Base-by-base conservation (phyloP, 2,797 vertebrate genomes). In the Pangasius djambal region DNA sequence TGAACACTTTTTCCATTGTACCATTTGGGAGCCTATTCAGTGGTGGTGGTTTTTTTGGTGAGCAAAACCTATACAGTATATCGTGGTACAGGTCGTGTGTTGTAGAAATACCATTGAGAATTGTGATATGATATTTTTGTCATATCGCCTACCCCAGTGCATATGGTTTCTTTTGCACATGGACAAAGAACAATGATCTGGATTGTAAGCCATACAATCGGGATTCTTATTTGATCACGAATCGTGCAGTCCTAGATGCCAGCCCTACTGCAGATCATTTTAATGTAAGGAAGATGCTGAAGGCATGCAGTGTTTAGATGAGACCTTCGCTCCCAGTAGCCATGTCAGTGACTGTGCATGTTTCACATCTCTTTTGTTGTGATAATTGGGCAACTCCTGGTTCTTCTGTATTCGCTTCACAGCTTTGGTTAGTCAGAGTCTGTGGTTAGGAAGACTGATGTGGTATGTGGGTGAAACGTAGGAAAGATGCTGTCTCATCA, bases 231-330 rank as follows among this genome's bases (percentile, higher is more conserved):
- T 85, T 67, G 4, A 8, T 28, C 48, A 63, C 63, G 87, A 50
- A 52, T 52, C 37, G 25, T 34, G 85, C 67, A 88, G 72, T 86
- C 40, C n/a, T 67, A 12, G 52, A 22, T 37, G 18, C 28, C 50
- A 57, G 2, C n/a, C 28, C 52, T 31, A 59, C 18, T 12, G 20
- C 25, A 82, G 20, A 15, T 9, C 79, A 15, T 2, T 44, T 25
- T 22, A 22, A 10, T 34, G 18, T 55, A 18, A 57, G 34, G 52
- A 18, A 8, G 50, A 6, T 63, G 37, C 12, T 37, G 57, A 61
- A 83, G 81, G 81, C 3, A 2, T 44, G 55, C 55, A 59, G 22
- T 22, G 61, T 91, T 94, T 89, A 92, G 90, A 92, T 83, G 6
- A 88, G 65, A 52, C 83, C 50, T 69, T 92, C 83, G 31, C 52